Percentiles rank a stretch among this genome's conserved stretches.
Conservation (phyloP, 2,113 vertebrate genomes). For the Rhinopomastus cyanomelas region DNA sequence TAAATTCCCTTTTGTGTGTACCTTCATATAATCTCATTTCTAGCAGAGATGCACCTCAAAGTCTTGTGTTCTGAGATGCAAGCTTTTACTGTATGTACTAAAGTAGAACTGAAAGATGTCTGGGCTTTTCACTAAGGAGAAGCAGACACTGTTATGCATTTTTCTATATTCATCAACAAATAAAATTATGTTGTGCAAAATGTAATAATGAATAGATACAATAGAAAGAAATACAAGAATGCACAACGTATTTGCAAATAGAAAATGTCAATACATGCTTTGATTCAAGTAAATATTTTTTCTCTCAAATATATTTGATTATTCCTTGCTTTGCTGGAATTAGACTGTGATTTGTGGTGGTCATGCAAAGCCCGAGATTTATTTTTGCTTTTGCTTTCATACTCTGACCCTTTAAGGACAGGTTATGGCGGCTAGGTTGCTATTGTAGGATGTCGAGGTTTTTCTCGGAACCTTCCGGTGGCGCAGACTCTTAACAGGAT, state of each 20-base stretch:
- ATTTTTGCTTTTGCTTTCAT: neutral
- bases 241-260: neutral
- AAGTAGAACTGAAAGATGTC: neutral
- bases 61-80: neutral
- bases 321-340: neutral
- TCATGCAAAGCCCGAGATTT: neutral
- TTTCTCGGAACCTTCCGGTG: too few species aligned
- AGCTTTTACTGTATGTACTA: neutral
- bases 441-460: too few species aligned
- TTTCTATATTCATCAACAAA: neutral
- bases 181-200: neutral
- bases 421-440: too few species aligned
- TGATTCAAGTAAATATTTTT: neutral
- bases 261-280: neutral
- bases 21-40: neutral
- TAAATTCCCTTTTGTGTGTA: neutral
- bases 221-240: neutral
- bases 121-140: neutral
- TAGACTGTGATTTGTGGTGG: neutral
- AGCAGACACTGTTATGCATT: neutral
- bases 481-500: too few species aligned
- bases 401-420: too few species aligned
- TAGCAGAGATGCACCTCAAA: neutral
- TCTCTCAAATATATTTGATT: accelerated
- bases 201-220: neutral